Conservation (phyloP, 1,140 invertebrate genomes). For the Streblospio benedicti region DNA sequence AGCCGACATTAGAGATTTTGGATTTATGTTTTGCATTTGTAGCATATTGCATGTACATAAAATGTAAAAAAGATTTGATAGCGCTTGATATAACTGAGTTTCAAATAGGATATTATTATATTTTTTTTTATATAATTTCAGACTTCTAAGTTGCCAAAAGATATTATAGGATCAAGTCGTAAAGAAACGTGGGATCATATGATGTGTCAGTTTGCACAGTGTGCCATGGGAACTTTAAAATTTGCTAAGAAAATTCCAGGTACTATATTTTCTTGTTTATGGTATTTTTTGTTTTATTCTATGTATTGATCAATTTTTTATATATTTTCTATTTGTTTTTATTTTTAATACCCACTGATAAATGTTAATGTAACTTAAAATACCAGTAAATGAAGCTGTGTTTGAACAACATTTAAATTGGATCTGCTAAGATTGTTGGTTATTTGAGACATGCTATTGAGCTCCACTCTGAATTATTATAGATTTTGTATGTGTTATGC, state of each 20-base stretch:
- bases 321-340: too few relatives aligned
- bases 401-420: too few relatives aligned
- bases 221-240: conserved; percentile 22
- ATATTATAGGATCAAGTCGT: neutral
- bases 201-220: conserved; percentile 26
- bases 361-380: too few relatives aligned
- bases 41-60: neutral
- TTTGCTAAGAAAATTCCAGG: conserved; percentile 30
- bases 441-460: too few relatives aligned
- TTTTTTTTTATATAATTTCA: neutral
- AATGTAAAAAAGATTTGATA: neutral
- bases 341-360: too few relatives aligned
- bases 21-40: too few relatives aligned
- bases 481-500: too few relatives aligned
- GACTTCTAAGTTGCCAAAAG: neutral
- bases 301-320: too few relatives aligned
- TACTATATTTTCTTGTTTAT: conserved; percentile 8
- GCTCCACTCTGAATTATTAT: too few relatives aligned
- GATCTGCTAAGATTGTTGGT: too few relatives aligned
- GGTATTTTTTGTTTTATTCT: neutral
- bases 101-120: neutral
- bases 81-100: neutral
- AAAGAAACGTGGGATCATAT: conserved; percentile 21
- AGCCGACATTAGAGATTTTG: too few relatives aligned
- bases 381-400: too few relatives aligned